Evolutionary conservation across 2,797 vertebrate genomes (phyloP).

Genomic region (Delichon dasypus): DNA sequence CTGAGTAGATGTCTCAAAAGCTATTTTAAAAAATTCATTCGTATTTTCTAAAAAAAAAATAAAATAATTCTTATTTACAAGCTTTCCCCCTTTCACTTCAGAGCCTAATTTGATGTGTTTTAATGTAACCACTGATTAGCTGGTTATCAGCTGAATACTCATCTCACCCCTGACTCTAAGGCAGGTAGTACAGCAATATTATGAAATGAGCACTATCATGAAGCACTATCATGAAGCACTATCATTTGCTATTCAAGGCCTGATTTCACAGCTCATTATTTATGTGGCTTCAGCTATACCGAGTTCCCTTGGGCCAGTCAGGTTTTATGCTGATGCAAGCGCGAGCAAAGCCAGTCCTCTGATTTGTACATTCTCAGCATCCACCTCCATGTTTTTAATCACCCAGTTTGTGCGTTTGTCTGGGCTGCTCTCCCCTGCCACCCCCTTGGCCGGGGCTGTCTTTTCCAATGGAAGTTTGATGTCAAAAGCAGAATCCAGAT

Average conservation of each 20-base stretch:
- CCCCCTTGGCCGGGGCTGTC: neutral
- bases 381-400: neutral
- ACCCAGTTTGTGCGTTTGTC: neutral
- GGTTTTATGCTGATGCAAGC: neutral
- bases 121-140: neutral
- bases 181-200: neutral
- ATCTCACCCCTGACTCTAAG: neutral
- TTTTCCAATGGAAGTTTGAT: neutral
- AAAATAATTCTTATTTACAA: neutral
- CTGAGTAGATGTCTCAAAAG: neutral
- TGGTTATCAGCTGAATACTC: neutral
- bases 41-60: neutral
- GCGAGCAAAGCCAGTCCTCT: neutral
- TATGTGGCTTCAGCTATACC: neutral
- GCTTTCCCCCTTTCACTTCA: neutral
- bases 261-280: conserved; percentile 27
- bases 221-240: neutral
- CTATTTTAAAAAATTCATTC: neutral
- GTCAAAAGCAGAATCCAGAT: neutral
- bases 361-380: neutral
- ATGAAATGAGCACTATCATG: neutral
- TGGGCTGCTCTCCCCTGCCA: neutral
- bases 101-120: neutral
- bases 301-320: neutral
- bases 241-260: neutral